Evolutionary conservation across 2,888 invertebrate species (phyloP).

Genomic region (Thecocarcelia acutangulata): DNA sequence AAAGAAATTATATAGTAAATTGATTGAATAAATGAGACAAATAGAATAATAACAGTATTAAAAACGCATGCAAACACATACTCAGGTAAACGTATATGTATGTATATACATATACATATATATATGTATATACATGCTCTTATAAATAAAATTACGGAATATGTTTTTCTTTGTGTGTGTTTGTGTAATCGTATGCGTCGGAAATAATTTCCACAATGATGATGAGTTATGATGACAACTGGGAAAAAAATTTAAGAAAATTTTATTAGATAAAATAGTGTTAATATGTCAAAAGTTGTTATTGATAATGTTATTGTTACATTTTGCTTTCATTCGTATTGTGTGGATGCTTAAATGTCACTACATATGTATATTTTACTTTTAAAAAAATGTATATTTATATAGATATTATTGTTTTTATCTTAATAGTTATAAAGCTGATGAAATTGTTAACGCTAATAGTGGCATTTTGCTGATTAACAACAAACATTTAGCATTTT

Average conservation of each 20-base stretch:
- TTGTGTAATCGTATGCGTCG: slow-evolving; percentile 16
- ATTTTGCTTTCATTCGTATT: slow-evolving; percentile 51
- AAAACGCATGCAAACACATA: background rate
- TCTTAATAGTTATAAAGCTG: slow-evolving; percentile 1
- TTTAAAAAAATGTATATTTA: background rate
- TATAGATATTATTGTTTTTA: slow-evolving; percentile 5
- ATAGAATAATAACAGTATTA: slow-evolving; percentile 53
- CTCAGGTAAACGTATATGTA: too few relatives aligned
- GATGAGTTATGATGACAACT: slow-evolving; percentile 71
- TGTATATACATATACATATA: too few relatives aligned
- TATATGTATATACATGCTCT: background rate
- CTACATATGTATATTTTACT: background rate
- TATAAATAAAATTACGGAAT: slow-evolving; percentile 21
- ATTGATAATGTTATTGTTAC: slow-evolving; percentile 63
- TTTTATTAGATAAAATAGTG: slow-evolving; percentile 69
- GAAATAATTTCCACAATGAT: slow-evolving; percentile 66
- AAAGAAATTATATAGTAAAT: slow-evolving; percentile 56
- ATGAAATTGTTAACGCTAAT: background rate
- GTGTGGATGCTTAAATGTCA: background rate
- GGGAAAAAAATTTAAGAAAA: slow-evolving; percentile 52
- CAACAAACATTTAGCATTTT: background rate
- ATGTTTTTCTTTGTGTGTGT: background rate
- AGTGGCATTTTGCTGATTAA: background rate
- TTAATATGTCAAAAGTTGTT: slow-evolving; percentile 70
- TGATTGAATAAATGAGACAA: slow-evolving; percentile 71